Conservation (phyloP, 2,113 vertebrate species). For the Antigone vipio region DNA sequence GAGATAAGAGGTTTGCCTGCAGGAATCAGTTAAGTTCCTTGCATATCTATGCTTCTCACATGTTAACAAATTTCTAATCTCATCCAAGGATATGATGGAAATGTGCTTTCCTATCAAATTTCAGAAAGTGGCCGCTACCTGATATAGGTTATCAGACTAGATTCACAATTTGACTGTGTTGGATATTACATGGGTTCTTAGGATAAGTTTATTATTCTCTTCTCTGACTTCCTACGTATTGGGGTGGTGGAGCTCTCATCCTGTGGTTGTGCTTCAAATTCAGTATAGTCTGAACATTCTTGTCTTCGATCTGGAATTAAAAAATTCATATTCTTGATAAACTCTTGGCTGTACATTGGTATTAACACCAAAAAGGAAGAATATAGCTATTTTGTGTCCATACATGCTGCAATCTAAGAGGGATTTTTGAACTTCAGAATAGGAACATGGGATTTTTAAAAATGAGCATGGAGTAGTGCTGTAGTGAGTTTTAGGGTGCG, state of each 20-base stretch:
- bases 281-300: not conserved
- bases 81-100: not conserved
- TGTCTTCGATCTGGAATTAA: not conserved
- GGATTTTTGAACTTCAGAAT: not conserved
- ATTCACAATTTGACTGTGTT: not conserved
- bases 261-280: not conserved
- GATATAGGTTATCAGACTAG: not conserved
- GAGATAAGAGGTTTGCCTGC: not conserved
- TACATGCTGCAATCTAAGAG: not conserved
- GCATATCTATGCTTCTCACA: accelerated
- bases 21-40: not conserved
- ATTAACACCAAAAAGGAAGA: not conserved
- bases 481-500: not conserved
- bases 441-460: not conserved
- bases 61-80: not conserved
- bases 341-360: not conserved
- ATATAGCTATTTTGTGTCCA: not conserved
- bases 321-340: not conserved
- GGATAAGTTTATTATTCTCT: not conserved
- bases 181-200: not conserved
- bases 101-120: not conserved
- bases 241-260: not conserved
- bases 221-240: not conserved
- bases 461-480: not conserved
- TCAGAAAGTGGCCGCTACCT: not conserved